Percentiles rank a stretch among this genome's conserved stretches.
These are phyloP conservation scores for Etheostoma spectabile DNA, from an alignment of 2,113 vertebrate genomes.

Conservation along the genomic window DNA sequence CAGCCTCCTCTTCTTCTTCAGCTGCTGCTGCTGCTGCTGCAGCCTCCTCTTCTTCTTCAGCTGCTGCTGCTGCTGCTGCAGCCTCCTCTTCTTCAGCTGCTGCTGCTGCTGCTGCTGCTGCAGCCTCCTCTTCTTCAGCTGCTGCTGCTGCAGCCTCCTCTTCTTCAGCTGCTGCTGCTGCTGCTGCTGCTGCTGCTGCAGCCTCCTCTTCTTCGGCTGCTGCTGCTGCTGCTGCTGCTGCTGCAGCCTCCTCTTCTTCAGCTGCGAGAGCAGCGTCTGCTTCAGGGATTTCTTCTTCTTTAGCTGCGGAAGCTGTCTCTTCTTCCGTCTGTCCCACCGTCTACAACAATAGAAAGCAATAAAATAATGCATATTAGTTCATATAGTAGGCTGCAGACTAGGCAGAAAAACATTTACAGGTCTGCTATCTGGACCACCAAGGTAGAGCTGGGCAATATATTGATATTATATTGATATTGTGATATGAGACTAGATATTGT, in stretches of 20 bases:
- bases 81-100: background rate
- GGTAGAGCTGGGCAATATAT: no score
- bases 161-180: no score
- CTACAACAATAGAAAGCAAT: slow-evolving; percentile 33
- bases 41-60: no score
- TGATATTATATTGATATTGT: no score
- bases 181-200: no score
- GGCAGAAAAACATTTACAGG: background rate
- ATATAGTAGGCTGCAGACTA: background rate
- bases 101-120: background rate
- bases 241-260: background rate
- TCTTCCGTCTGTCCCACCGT: slow-evolving; percentile 9
- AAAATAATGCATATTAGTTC: slow-evolving; percentile 5
- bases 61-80: no score
- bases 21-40: no score
- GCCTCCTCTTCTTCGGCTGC: slow-evolving; percentile 13
- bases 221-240: background rate
- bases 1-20: no score
- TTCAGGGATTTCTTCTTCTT: slow-evolving; percentile 12
- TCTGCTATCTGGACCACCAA: background rate
- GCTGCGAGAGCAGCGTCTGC: background rate
- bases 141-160: fast-evolving
- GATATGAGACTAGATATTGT: no score
- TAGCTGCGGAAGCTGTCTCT: slow-evolving; percentile 9
- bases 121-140: slow-evolving; percentile 15